Evolutionary conservation across 2,797 vertebrate genomes (phyloP).

Genomic region (Microcaecilia unicolor): DNA sequence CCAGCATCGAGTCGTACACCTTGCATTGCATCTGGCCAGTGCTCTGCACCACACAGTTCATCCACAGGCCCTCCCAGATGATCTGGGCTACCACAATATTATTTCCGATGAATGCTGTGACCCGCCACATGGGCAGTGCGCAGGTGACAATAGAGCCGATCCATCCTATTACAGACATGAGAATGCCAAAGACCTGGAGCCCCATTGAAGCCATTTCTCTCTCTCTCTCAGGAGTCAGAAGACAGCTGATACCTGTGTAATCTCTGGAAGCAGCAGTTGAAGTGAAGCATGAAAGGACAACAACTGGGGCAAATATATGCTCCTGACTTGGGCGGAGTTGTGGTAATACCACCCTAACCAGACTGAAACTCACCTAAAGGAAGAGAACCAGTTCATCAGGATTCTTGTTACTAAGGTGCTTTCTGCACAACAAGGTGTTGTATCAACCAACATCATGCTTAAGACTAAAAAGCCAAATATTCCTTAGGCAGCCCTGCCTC

Average conservation of each 20-base stretch:
- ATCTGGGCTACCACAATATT: conserved; percentile 84
- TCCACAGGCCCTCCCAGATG: conserved; percentile 91
- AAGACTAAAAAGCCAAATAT: too few relatives aligned
- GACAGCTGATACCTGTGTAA: neutral
- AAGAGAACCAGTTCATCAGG: conserved; percentile 6
- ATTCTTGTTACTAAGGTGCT: conserved; percentile 15
- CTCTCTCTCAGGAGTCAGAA: neutral
- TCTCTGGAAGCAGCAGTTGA: neutral
- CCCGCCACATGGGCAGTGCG: conserved; percentile 83
- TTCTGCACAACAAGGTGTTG: conserved; percentile 6
- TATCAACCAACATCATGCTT: conserved; percentile 2
- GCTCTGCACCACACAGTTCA: conserved; percentile 89
- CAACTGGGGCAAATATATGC: conserved; percentile 43
- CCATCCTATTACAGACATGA: conserved; percentile 80
- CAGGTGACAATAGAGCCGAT: conserved; percentile 73
- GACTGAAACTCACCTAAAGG: conserved; percentile 9
- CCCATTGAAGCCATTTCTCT: conserved; percentile 78
- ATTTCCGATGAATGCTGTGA: conserved; percentile 75
- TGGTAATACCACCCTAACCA: conserved; percentile 25
- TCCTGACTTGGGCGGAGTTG: conserved; percentile 57
- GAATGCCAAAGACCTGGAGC: conserved; percentile 79
- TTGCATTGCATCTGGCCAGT: conserved; percentile 93
- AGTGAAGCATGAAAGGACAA: neutral
- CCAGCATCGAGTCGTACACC: conserved; percentile 80
- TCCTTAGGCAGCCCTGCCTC: too few relatives aligned